These are phyloP conservation scores for Megaustenia siamemsis DNA, from an alignment of 2,888 invertebrate genomes.

Conservation along the genomic window DNA sequence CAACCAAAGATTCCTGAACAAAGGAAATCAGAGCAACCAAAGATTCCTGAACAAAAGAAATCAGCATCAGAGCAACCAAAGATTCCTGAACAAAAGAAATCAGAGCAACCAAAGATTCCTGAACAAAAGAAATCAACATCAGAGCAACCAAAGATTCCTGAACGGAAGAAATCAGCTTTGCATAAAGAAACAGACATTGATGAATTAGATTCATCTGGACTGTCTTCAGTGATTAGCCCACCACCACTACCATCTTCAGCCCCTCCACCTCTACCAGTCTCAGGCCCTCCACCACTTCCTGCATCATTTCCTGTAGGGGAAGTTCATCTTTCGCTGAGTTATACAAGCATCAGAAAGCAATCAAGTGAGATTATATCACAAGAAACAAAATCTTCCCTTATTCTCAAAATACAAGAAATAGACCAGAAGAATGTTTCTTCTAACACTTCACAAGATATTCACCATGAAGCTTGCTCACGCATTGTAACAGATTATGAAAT, in stretches of 20 bases:
- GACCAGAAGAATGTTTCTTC: neutral
- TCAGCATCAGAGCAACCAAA: too few relatives aligned
- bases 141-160: too few relatives aligned
- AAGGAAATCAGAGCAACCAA: too few relatives aligned
- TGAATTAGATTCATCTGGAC: constrained; percentile 15
- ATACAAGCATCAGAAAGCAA: neutral
- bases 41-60: too few relatives aligned
- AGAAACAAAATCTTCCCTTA: neutral
- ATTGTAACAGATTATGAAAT: neutral
- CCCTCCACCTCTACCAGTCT: constrained; percentile 33
- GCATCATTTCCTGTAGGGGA: constrained; percentile 4
- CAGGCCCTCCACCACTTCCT: neutral
- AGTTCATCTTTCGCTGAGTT: neutral
- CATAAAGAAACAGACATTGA: neutral
- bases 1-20: too few relatives aligned
- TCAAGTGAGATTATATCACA: constrained; percentile 3
- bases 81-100: too few relatives aligned
- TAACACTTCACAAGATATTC: neutral
- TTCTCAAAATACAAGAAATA: neutral
- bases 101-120: too few relatives aligned
- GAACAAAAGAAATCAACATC: too few relatives aligned
- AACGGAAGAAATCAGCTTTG: neutral
- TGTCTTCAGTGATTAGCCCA: neutral
- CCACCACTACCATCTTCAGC: constrained; percentile 32
- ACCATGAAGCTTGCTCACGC: neutral